Evolutionary conservation across 2,113 vertebrate genomes (phyloP), one percentile per base, ranked within the genome.

Genomic region (Arothron firmamentum): DNA sequence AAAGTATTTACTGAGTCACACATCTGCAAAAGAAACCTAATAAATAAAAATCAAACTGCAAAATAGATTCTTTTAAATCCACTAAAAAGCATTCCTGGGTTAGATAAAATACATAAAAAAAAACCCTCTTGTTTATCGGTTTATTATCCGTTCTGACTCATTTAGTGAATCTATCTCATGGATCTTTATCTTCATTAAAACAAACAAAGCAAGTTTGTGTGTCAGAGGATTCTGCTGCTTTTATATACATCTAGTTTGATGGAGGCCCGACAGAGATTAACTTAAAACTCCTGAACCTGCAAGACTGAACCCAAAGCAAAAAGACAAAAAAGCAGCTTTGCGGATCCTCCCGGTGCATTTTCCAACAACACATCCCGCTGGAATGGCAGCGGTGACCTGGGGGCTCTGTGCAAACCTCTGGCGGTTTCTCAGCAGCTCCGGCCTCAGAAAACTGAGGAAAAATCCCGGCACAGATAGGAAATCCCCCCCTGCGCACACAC

Each of bases 321-420:
- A 18, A 31, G 14, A 42, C 19, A 52, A 62, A 31, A n/a, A 41
- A 1, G 1, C 12, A 43, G 51, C 15, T 57, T 53, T 58, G 66
- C 65, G 28, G 56, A 34, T 78, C 74, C 25, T 75, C 51, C 74
- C 59, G 71, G 41, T 61, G 59, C 56, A 52, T 59, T 66, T 79
- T 75, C 72, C 62, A 1, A 73, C 80, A 75, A 61, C 67, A 56
- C 71, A 56, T 83, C 83, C 85, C 80, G 18, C 8, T 65, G 77
- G 85, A 78, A 65, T 54, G 80, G 59, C 74, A 69, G 70, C 50
- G 70, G 61, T 16, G 64, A 66, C 67, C 43, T 21, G 17, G 76
- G 70, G 65, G 67, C 59, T 48, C 41, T 62, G 65, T 76, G 66
- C 86, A 75, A 56, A 66, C 72, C 69, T 74, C 41, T 73, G 74